Evolutionary conservation across 2,113 vertebrate species (phyloP).

Genomic region (Diphyllodes magnificus): DNA sequence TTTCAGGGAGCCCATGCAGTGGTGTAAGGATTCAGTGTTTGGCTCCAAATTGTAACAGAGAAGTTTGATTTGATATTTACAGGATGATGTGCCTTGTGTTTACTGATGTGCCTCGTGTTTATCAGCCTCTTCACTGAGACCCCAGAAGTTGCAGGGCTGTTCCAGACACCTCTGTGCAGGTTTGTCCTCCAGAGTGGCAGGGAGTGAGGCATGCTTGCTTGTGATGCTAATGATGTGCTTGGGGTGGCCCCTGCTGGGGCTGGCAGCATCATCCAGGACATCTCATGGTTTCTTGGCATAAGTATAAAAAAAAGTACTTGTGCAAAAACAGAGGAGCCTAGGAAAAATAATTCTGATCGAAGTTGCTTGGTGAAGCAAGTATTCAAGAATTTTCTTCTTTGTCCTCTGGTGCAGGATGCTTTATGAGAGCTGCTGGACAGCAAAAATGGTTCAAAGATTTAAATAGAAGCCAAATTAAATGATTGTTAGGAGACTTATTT

Average conservation of each 20-base stretch:
- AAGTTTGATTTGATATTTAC: not conserved
- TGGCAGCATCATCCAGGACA: not conserved
- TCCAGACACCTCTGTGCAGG: rapidly evolving
- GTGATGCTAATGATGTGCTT: not conserved
- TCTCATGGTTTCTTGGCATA: not conserved
- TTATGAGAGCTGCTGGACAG: not conserved
- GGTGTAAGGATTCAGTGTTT: not conserved
- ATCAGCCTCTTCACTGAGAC: not conserved
- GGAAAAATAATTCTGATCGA: not conserved
- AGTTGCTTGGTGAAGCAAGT: not conserved
- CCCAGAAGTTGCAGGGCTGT: not conserved
- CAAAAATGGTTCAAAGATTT: not conserved
- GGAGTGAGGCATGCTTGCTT: not conserved
- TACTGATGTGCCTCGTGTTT: not conserved
- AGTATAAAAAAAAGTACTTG: not conserved
- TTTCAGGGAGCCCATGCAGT: not conserved
- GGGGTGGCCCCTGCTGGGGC: not conserved
- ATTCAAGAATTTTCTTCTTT: not conserved
- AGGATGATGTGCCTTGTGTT: not conserved
- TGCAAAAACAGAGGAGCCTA: not conserved
- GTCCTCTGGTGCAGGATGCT: not conserved
- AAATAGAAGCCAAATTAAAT: not conserved
- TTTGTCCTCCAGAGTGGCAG: not conserved
- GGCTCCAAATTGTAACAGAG: not conserved
- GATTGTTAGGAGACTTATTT: not conserved